These are phyloP conservation scores for Byasa hedistus DNA, from an alignment of 2,888 invertebrate genomes.

Conservation along the genomic window DNA sequence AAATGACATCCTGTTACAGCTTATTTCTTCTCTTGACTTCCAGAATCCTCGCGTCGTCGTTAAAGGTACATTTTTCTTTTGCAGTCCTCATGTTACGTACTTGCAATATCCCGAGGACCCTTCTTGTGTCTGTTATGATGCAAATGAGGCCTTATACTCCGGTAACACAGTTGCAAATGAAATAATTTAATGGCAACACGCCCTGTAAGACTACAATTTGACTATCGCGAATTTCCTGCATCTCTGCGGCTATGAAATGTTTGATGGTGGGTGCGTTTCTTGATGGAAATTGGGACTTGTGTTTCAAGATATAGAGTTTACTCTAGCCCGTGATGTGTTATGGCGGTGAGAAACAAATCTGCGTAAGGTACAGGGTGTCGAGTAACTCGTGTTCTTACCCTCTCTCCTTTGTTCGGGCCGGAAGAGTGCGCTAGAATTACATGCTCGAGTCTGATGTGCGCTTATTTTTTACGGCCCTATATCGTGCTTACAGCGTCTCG, in stretches of 20 bases:
- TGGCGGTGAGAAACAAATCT: constrained; percentile 77
- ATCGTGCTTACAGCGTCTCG: constrained; percentile 71
- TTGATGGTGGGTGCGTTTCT: constrained; percentile 47
- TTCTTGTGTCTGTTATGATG: constrained; percentile 54
- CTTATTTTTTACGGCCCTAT: constrained; percentile 79
- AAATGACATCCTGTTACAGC: constrained; percentile 78
- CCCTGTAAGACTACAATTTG: constrained; percentile 79
- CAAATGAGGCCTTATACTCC: constrained; percentile 70
- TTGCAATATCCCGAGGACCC: constrained; percentile 70
- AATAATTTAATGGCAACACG: constrained; percentile 73
- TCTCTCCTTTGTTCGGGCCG: constrained; percentile 79
- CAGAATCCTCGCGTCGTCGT: constrained; percentile 75
- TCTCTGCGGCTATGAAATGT: constrained; percentile 59
- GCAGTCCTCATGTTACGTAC: constrained; percentile 74
- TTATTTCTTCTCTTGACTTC: constrained; percentile 74
- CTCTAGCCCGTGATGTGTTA: constrained; percentile 49
- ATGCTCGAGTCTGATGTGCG: constrained; percentile 79
- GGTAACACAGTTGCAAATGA: constrained; percentile 74
- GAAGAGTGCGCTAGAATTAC: constrained; percentile 81
- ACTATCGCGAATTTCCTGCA: constrained; percentile 79
- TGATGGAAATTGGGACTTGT: constrained; percentile 56
- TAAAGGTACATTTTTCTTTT: constrained; percentile 80
- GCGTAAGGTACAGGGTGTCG: constrained; percentile 79
- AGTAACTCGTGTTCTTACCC: constrained; percentile 81
- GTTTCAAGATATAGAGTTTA: constrained; percentile 53